phyloP scores from a whole-genome alignment of 2,797 vertebrate species.

The Pangasius larnaudii region DNA sequence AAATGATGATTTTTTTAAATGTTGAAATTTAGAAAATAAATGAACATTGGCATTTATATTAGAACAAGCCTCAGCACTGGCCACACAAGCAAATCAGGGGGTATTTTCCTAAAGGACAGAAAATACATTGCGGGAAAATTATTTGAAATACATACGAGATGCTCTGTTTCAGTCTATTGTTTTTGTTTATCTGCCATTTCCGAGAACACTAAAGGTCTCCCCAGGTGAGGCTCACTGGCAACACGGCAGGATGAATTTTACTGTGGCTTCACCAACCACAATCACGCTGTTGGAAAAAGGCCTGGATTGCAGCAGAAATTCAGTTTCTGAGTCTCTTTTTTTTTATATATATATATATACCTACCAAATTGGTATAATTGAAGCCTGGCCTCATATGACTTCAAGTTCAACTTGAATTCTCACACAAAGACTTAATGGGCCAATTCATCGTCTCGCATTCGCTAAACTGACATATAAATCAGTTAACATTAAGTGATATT shows the following conservation, averaged over 20 bases:
- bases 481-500: conserved; percentile 42
- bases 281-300: conserved; percentile 38
- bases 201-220: conserved; percentile 15
- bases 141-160: not conserved
- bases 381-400: conserved; percentile 17
- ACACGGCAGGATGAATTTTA: conserved; percentile 42
- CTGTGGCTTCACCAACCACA: conserved; percentile 53
- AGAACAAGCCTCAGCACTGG: not conserved
- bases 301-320: conserved; percentile 40
- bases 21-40: not conserved
- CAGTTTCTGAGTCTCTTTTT: conserved; percentile 25
- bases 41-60: not conserved
- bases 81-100: not conserved
- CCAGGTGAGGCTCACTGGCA: conserved; percentile 41
- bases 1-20: too few relatives aligned
- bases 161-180: not conserved
- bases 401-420: conserved; percentile 2
- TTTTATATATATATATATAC: too few relatives aligned
- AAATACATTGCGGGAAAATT: not conserved
- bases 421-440: not conserved
- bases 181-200: conserved; percentile 30
- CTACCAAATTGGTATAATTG: conserved; percentile 21
- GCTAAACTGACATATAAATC: conserved; percentile 5
- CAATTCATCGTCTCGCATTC: not conserved
- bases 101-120: not conserved